Evolutionary conservation across 2,888 invertebrate species (phyloP).

Genomic region (Cataglyphis livida): DNA sequence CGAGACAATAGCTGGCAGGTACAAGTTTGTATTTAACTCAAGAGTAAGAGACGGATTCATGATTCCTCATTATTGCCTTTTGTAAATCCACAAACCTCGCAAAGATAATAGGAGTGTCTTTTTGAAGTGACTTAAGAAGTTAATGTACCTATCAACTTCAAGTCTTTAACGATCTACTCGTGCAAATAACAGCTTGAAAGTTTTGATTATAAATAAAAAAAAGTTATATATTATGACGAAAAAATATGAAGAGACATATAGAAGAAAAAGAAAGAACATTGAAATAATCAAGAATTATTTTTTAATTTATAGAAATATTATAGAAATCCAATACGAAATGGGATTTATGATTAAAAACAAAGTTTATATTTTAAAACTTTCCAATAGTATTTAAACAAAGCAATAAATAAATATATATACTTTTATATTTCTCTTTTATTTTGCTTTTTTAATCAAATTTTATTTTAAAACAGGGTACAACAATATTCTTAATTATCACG

Average conservation of each 20-base stretch:
- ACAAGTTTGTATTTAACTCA: constrained; percentile 16
- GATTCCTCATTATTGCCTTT: constrained; percentile 13
- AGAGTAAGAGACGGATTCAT: neutral
- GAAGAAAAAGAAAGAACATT: neutral
- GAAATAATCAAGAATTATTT: neutral
- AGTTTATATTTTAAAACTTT: neutral
- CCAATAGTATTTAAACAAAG: neutral
- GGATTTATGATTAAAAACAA: neutral
- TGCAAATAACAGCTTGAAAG: constrained; percentile 8
- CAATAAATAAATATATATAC: neutral
- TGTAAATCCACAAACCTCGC: constrained; percentile 17
- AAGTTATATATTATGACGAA: no score
- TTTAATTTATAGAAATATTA: neutral
- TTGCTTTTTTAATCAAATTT: neutral
- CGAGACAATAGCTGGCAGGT: constrained; percentile 21
- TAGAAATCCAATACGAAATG: neutral
- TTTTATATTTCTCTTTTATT: neutral
- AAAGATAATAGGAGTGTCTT: constrained; percentile 12
- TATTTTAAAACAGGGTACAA: neutral
- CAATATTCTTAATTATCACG: neutral
- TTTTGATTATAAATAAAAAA: neutral
- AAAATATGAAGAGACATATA: neutral
- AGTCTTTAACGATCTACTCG: neutral
- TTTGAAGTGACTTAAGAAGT: neutral
- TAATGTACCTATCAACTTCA: constrained; percentile 19